Evolutionary conservation across 2,888 invertebrate species (phyloP), one percentile per base, ranked within the genome.

Genomic region (Elysia crispata): DNA sequence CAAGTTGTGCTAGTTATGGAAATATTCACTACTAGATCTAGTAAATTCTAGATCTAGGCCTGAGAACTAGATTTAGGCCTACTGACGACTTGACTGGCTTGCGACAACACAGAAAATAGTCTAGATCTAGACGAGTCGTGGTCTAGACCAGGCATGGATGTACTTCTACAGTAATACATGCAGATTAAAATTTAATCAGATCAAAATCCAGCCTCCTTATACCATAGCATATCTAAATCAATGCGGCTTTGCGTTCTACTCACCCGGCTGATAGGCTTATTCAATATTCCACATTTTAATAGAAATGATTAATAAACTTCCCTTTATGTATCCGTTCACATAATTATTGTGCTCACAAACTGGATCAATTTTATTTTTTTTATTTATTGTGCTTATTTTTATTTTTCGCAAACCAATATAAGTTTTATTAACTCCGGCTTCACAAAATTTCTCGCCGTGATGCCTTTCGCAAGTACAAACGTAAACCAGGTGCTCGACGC

Each of bases 391-490:
- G 30, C 66, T 66, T 25, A 66, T 18, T 11, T 66, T n/a, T 66
- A 28, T 28, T 66, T 11, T 11, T 11, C 41, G 5, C 11, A 41
- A n/a, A n/a, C n/a, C n/a, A n/a, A n/a, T n/a, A 41, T 41, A 41
- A 20, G 1, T 66, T 13, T 5, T 3, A 20, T 66, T 66, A 3
- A 28, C 18, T 1, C 18, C 25, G 5, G 13, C 3, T 25, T 20
- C 25, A 66, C 18, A n/a, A 25, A 25, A 13, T 13, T 28, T 25
- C 13, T 28, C 1, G 28, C 28, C 66, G 30, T 15, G 11, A 76
- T 76, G 76, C 76, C 76, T n/a, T n/a, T 8, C 31, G 76, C 23
- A 76, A 25, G 13, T 76, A 76, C 49, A 23, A 20, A 18, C 62
- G 62, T 6, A 76, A 76, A 64, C 41, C 76, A 15, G 62, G 76